Conservation (phyloP, 2,797 vertebrate species). For the Eulemur albifrons region DNA sequence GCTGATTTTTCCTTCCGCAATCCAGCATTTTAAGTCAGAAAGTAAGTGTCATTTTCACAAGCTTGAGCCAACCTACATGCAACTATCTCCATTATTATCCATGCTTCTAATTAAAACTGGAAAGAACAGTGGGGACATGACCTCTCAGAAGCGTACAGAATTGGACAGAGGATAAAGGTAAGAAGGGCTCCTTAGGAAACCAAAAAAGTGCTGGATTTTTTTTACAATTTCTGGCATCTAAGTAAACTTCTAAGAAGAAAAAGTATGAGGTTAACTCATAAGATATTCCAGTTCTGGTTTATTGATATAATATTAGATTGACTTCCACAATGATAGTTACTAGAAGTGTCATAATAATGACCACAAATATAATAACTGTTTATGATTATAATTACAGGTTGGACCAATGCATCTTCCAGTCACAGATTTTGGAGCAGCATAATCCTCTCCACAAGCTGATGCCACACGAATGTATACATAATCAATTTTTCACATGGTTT, state of each 20-base stretch:
- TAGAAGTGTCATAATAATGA: slow-evolving; percentile 46
- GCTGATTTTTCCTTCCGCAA: neutral
- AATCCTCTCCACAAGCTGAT: neutral
- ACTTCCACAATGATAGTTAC: slow-evolving; percentile 46
- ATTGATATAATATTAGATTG: slow-evolving; percentile 32
- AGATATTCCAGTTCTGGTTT: slow-evolving; percentile 29
- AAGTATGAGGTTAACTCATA: neutral
- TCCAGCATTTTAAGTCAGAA: neutral
- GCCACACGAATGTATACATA: neutral
- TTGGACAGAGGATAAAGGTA: neutral
- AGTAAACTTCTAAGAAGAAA: slow-evolving; percentile 29
- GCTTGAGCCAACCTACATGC: neutral
- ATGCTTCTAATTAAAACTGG: neutral
- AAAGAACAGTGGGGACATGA: neutral
- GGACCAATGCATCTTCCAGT: neutral
- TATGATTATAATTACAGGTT: slow-evolving; percentile 15
- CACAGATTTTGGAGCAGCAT: neutral
- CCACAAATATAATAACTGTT: slow-evolving; percentile 40
- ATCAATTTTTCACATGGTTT: neutral
- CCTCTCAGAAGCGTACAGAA: neutral
- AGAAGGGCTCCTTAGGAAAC: slow-evolving; percentile 3
- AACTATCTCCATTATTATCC: neutral
- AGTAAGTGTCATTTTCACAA: neutral
- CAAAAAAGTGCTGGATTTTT: neutral
- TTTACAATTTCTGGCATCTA: slow-evolving; percentile 17